These are phyloP conservation scores for Tetranychus urticae DNA, from an alignment of 1,140 invertebrate species.

Conservation along the genomic window DNA sequence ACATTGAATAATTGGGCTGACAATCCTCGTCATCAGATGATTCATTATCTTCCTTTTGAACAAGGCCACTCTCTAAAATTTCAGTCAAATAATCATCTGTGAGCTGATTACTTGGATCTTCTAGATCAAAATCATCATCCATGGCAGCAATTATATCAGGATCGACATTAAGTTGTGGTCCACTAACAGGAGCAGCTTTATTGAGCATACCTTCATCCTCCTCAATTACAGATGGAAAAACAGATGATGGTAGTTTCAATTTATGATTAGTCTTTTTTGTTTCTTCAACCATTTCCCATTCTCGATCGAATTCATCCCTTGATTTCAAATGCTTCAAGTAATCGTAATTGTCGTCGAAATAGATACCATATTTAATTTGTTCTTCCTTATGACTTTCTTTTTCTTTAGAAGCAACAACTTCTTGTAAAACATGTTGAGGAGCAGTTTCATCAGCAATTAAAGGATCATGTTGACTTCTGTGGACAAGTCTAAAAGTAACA, in stretches of 20 bases:
- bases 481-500: conserved; percentile 69
- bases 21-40: not conserved
- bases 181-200: conserved; percentile 42
- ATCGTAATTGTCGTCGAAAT: conserved; percentile 84
- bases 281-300: conserved; percentile 13
- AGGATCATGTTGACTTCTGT: conserved; percentile 77
- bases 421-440: conserved; percentile 54
- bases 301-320: conserved; percentile 18
- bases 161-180: conserved; percentile 56
- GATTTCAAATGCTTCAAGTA: conserved; percentile 78
- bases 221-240: conserved; percentile 68
- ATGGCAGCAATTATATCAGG: conserved; percentile 76
- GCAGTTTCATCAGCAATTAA: conserved; percentile 60
- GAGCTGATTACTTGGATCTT: conserved; percentile 52
- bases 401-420: conserved; percentile 16
- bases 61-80: conserved; percentile 4
- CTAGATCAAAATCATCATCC: conserved; percentile 71
- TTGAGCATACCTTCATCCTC: conserved; percentile 69
- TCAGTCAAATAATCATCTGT: conserved; percentile 30
- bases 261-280: not conserved
- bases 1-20: not conserved
- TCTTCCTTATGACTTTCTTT: conserved; percentile 40
- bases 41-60: not conserved
- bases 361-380: conserved; percentile 71
- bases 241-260: conserved; percentile 58